Evolutionary conservation across 2,113 vertebrate species (phyloP).

Genomic region (Lampris incognitus): DNA sequence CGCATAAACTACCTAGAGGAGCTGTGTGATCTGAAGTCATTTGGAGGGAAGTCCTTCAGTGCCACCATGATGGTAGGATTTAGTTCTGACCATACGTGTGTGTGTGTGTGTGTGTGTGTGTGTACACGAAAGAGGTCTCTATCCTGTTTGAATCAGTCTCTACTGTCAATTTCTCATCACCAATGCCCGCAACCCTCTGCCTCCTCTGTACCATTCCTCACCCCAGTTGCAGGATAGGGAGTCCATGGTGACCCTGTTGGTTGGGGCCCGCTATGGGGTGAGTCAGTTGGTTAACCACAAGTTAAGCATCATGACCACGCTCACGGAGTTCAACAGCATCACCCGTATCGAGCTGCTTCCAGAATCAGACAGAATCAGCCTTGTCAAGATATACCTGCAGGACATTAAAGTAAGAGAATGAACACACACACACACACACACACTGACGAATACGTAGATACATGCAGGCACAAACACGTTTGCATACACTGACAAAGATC

Average conservation of each 20-base stretch:
- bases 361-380: slow-evolving; percentile 93
- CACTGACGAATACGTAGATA: background rate
- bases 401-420: slow-evolving; percentile 90
- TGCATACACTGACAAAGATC: no score
- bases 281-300: slow-evolving; percentile 98
- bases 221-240: slow-evolving; percentile 94
- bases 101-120: background rate
- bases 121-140: background rate
- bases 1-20: slow-evolving; percentile 93
- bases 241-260: slow-evolving; percentile 90
- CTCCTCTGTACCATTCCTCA: background rate
- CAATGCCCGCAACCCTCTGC: background rate
- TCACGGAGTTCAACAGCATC: slow-evolving; percentile 93
- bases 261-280: slow-evolving; percentile 92
- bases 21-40: slow-evolving; percentile 93
- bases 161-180: background rate
- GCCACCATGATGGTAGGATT: slow-evolving; percentile 92
- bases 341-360: slow-evolving; percentile 90
- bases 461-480: no score
- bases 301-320: slow-evolving; percentile 89
- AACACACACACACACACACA: background rate
- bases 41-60: slow-evolving; percentile 92
- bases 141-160: background rate
- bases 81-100: background rate
- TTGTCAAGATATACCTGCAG: slow-evolving; percentile 95